phyloP scores from a whole-genome alignment of 2,113 vertebrate genomes.

The Dolichallabes microphthalmus region DNA sequence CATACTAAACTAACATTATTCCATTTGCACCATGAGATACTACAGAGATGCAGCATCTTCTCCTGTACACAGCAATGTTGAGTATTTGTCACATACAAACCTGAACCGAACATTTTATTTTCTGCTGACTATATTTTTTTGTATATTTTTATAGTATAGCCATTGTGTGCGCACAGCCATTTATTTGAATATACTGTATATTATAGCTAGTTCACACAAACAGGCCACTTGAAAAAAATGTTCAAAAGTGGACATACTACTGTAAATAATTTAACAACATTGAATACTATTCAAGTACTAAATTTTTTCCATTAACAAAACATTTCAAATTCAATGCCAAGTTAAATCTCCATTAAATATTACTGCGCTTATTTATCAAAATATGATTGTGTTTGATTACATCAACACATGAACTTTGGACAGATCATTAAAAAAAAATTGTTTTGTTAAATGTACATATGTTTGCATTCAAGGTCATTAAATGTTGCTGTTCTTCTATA shows the following conservation, averaged over 20 bases:
- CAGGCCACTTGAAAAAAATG: not conserved
- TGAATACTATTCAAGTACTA: not conserved
- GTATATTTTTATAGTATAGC: not conserved
- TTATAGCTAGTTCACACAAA: not conserved
- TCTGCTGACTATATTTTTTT: too few relatives aligned
- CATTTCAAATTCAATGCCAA: not conserved
- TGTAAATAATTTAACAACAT: not conserved
- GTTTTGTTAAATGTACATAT: too few relatives aligned
- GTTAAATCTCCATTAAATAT: not conserved
- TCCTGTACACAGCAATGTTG: not conserved
- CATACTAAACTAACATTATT: not conserved
- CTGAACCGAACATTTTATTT: not conserved
- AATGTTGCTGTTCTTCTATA: too few relatives aligned
- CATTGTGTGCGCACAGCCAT: not conserved
- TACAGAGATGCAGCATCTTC: not conserved
- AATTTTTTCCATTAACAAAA: not conserved
- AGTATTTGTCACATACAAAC: not conserved
- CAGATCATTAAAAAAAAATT: not conserved
- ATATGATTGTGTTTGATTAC: not conserved
- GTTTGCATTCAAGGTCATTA: too few relatives aligned
- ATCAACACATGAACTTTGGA: not conserved
- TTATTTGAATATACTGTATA: not conserved
- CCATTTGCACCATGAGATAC: not conserved
- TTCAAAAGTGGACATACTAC: not conserved
- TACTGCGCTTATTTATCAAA: not conserved